Evolutionary conservation across 2,797 vertebrate genomes (phyloP).

Genomic region (Zenarchopterus dispar): DNA sequence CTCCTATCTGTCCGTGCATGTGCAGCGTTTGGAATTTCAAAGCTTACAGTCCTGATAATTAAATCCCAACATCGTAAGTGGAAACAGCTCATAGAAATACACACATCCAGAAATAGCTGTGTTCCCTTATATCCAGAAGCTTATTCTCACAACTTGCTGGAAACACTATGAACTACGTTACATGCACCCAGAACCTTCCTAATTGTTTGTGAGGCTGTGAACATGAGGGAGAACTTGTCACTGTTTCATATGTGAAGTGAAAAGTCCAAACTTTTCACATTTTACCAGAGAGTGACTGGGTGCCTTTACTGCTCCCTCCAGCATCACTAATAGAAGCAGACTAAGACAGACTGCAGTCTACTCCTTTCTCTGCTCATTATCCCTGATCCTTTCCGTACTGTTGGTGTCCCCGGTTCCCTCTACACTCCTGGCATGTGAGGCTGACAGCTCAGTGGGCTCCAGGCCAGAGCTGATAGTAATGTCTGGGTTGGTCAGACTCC

Average conservation of each 20-base stretch:
- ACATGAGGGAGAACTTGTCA: not conserved
- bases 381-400: conserved; percentile 42
- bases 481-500: conserved; percentile 53
- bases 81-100: conserved; percentile 17
- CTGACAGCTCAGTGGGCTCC: conserved; percentile 58
- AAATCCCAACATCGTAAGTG: conserved; percentile 9
- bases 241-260: not conserved
- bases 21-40: conserved; percentile 46
- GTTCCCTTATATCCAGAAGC: conserved; percentile 28
- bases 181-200: not conserved
- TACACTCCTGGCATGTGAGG: conserved; percentile 35
- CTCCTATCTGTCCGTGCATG: conserved; percentile 8
- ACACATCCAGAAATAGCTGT: conserved; percentile 46
- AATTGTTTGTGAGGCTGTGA: not conserved
- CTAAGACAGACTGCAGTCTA: conserved; percentile 39
- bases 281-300: conserved; percentile 17
- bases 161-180: not conserved
- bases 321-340: conserved; percentile 33
- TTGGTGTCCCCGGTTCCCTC: conserved; percentile 47
- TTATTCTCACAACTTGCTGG: conserved; percentile 10
- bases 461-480: conserved; percentile 53
- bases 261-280: conserved; percentile 3
- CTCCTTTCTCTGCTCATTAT: conserved; percentile 50
- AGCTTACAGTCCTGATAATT: conserved; percentile 44
- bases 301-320: conserved; percentile 15